Conservation (phyloP, 2,888 invertebrate genomes). For the Tachystola acroxantha region DNA sequence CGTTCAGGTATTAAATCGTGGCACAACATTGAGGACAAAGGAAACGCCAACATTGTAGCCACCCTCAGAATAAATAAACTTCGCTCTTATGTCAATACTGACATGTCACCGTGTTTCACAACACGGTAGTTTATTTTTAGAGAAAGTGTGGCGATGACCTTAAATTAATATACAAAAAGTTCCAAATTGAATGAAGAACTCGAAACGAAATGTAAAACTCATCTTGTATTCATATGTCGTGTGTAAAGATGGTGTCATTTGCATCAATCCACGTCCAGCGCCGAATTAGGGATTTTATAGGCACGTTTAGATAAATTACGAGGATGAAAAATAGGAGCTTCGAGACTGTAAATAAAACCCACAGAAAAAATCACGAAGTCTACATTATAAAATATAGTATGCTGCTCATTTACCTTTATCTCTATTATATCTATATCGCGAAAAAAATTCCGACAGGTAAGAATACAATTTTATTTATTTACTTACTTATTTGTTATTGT, state of each 20-base stretch:
- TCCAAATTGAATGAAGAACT: slow-evolving; percentile 6
- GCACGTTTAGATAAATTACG: slow-evolving; percentile 42
- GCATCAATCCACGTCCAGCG: slow-evolving; percentile 61
- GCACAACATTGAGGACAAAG: slow-evolving; percentile 32
- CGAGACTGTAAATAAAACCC: too few relatives aligned
- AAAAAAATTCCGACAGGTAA: too few relatives aligned
- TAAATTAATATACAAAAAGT: slow-evolving; percentile 9
- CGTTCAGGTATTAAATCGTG: slow-evolving; percentile 17
- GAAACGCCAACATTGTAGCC: slow-evolving; percentile 22
- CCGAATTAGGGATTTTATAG: slow-evolving; percentile 57
- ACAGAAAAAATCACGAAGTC: too few relatives aligned
- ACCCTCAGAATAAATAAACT: slow-evolving; percentile 65
- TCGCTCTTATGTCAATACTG: slow-evolving; percentile 56
- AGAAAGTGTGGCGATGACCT: neutral
- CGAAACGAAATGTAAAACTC: slow-evolving; percentile 1
- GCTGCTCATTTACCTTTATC: too few relatives aligned
- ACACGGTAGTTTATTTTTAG: slow-evolving; percentile 15
- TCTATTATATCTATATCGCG: too few relatives aligned
- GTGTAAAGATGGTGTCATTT: slow-evolving; percentile 61
- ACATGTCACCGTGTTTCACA: slow-evolving; percentile 43
- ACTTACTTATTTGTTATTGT: too few relatives aligned
- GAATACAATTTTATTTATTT: too few relatives aligned
- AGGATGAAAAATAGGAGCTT: slow-evolving; percentile 40
- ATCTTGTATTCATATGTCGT: slow-evolving; percentile 23
- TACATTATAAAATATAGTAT: too few relatives aligned